Base-by-base conservation (phyloP, 2,113 vertebrate species). In the Cranoglanis bouderius region DNA sequence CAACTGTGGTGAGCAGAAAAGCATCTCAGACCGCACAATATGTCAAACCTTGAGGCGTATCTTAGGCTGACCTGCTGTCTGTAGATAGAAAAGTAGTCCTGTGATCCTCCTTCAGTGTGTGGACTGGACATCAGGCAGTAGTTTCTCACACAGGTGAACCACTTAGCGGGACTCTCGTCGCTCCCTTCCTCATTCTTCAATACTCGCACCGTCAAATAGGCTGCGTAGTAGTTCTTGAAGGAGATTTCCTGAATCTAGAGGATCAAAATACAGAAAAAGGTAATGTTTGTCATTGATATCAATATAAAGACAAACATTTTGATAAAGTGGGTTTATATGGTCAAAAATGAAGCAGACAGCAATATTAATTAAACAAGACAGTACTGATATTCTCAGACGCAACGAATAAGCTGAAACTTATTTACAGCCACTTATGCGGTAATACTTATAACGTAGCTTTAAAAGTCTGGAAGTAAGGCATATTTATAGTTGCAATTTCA, bases 221-320 rank as follows among this genome's bases (percentile, higher is more conserved):
- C 98, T 0, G 97, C 98, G 95, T 99, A 99, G 95, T 94, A 97
- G 93, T 99, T 99, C 94, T 95, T 97, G 93, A 99, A 99, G 57
- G 94, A 93, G 91, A 99, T 96, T 70, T 97, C 96, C 90, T 97
- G 94, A 43, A 97, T 92, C 97, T 97, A 93, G 84, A 93, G 38
- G 80, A 40, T n/a, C 75, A 90, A 85, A 26, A 43, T n/a, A 1
- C 4, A 86, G 14, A 13, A 3, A 2, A 21, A 49, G 1, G 2
- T 13, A 29, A 32, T 19, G 46, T 26, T n/a, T 29, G 24, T 49
- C 26, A 29, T 24, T 46, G 9, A 24, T 12, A 46, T 77, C 24
- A 26, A 49, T 13, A 2, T 14, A 49, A 14, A 2, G 8, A n/a
- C 46, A 51, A 80, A n/a, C 2, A 51, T 80, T 32, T 51, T 18